Evolutionary conservation across 2,888 invertebrate species (phyloP).

Genomic region (Brachyptera putata): DNA sequence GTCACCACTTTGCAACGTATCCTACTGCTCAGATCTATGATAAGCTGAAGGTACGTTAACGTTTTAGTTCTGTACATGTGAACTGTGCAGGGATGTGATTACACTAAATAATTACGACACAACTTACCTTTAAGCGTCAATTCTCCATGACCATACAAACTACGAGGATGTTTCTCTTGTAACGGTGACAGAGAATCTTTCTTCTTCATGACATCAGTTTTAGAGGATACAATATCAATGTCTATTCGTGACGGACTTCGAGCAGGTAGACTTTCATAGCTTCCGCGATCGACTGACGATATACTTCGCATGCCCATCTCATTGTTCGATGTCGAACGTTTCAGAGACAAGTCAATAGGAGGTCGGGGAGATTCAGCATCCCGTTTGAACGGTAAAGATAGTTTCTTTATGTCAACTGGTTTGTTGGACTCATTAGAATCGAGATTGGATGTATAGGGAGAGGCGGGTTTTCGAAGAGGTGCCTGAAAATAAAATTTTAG

Average conservation of each 20-base stretch:
- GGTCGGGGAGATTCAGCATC: background rate
- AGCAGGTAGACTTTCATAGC: constrained; percentile 23
- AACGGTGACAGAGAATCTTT: constrained; percentile 36
- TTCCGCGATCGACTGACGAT: background rate
- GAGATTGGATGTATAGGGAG: too few species aligned
- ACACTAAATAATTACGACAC: too few species aligned
- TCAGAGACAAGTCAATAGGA: constrained; percentile 3
- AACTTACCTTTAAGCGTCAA: constrained; percentile 41
- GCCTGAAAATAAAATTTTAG: constrained; percentile 24
- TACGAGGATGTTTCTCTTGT: constrained; percentile 45
- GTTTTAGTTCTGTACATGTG: too few species aligned
- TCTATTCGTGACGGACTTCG: constrained; percentile 38
- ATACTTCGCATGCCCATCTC: background rate
- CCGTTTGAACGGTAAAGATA: background rate
- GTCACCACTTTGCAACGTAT: too few species aligned
- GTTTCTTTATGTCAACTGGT: background rate
- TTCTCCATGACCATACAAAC: constrained; percentile 35
- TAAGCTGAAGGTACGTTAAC: too few species aligned
- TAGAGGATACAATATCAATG: constrained; percentile 40
- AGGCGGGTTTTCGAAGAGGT: constrained; percentile 30
- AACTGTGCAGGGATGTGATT: too few species aligned
- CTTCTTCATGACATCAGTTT: background rate
- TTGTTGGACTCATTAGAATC: background rate
- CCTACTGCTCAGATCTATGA: too few species aligned
- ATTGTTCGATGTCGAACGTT: constrained; percentile 2